Conservation (phyloP, 2,797 vertebrate species). For the Antennarius maculatus region DNA sequence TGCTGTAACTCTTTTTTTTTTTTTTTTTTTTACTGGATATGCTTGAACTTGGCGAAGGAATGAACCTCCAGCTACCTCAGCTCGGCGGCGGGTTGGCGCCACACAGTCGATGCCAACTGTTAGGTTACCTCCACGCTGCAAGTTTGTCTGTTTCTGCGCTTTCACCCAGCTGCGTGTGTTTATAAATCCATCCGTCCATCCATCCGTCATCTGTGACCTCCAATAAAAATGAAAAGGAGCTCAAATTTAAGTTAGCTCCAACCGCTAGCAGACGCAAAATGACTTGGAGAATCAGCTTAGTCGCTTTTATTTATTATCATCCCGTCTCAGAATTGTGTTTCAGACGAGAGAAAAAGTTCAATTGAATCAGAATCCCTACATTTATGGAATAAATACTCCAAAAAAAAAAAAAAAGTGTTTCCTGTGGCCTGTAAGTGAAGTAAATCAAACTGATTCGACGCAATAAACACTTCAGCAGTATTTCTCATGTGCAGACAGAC, state of each 20-base stretch:
- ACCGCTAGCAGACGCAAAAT: background rate
- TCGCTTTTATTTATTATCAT: conserved; percentile 35
- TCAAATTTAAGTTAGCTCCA: background rate
- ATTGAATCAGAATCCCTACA: conserved; percentile 10
- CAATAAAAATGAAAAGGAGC: background rate
- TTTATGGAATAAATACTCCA: background rate
- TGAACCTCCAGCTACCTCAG: conserved; percentile 56
- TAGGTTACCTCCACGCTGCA: conserved; percentile 11
- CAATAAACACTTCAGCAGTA: conserved; percentile 1
- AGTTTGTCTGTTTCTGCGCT: conserved; percentile 1
- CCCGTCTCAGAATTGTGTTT: conserved; percentile 5
- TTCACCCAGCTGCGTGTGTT: background rate
- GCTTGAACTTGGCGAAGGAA: conserved; percentile 48
- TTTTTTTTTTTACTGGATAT: conserved; percentile 31
- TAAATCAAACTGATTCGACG: background rate
- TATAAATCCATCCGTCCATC: too few species aligned
- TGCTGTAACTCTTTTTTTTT: conserved; percentile 48
- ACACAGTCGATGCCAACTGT: conserved; percentile 23
- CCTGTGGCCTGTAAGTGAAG: background rate
- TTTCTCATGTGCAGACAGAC: background rate
- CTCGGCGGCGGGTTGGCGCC: conserved; percentile 24
- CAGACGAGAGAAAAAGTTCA: conserved; percentile 6
- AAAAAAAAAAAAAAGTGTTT: conserved; percentile 12
- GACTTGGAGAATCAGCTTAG: conserved; percentile 13
- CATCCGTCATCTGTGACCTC: too few species aligned